Percentiles rank a stretch among this genome's conserved stretches.
These are phyloP conservation scores for Antennarius maculatus DNA, from an alignment of 2,797 vertebrate species.

Conservation along the genomic window DNA sequence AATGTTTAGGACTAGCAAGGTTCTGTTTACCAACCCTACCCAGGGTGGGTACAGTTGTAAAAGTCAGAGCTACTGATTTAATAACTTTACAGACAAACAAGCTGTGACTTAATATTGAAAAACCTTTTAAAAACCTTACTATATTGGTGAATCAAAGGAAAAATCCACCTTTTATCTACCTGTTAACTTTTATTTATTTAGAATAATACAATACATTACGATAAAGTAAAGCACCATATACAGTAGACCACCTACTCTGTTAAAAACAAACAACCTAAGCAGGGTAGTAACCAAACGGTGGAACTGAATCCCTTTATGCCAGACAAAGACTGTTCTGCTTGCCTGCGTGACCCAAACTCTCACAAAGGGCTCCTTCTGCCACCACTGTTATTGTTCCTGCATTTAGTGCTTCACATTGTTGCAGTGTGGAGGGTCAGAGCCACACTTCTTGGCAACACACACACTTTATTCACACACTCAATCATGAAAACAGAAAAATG, in stretches of 20 bases:
- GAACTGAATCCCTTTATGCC: conserved; percentile 39
- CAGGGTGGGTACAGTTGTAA: conserved; percentile 1
- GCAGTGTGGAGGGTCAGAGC: conserved; percentile 58
- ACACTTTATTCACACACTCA: conserved; percentile 65
- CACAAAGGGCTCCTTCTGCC: conserved; percentile 78
- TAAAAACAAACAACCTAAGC: conserved; percentile 43
- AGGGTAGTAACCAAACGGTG: conserved; percentile 39
- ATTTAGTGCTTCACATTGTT: conserved; percentile 63
- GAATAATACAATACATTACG: neutral
- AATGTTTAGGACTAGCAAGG: conserved; percentile 40
- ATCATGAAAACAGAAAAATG: conserved; percentile 49
- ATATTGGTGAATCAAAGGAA: neutral
- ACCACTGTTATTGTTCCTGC: conserved; percentile 70
- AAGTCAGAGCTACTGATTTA: conserved; percentile 10
- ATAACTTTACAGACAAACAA: conserved; percentile 6
- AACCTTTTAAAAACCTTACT: neutral
- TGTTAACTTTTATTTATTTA: neutral
- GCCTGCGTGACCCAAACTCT: conserved; percentile 55
- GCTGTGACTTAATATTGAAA: neutral
- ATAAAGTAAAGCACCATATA: neutral
- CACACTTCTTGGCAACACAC: conserved; percentile 59
- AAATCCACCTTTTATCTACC: neutral
- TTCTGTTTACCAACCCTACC: conserved; percentile 37
- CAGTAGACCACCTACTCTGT: conserved; percentile 29
- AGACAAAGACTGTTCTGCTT: conserved; percentile 68